Conservation (phyloP, 37 sponge, comb jelly and placozoan genomes). For the Oscarella lobularis region DNA sequence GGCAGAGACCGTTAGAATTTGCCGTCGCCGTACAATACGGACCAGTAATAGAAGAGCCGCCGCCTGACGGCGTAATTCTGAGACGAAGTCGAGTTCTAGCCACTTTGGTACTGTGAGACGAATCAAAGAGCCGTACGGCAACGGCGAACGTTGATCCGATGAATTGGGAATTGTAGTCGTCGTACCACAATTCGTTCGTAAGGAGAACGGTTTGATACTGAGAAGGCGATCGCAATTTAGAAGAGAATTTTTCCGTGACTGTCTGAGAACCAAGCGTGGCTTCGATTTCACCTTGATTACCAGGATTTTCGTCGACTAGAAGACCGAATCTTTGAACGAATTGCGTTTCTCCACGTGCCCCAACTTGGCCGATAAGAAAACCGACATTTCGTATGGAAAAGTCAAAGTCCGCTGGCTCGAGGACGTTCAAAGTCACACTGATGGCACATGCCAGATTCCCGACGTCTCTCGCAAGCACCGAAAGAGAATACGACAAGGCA, state of each 20-base stretch:
- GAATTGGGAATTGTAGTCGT: too few relatives aligned
- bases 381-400: background rate
- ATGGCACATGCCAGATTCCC: background rate
- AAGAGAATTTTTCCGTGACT: background rate
- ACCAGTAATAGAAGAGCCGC: background rate
- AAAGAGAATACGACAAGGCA: background rate
- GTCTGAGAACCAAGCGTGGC: background rate
- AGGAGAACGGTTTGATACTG: background rate
- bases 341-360: background rate
- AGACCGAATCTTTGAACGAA: background rate
- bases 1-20: background rate
- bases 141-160: background rate
- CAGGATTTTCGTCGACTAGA: background rate
- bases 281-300: background rate
- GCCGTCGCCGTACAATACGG: background rate
- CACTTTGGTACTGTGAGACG: background rate
- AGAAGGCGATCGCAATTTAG: background rate
- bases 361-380: background rate
- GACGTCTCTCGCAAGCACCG: background rate
- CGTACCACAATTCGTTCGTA: background rate
- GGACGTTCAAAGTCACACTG: background rate
- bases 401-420: constrained; percentile 3
- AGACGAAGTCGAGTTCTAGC: background rate
- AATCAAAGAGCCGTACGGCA: background rate
- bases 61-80: background rate